Conservation (phyloP, 1,140 invertebrate species). For the Pentalonia nigronervosa region DNA sequence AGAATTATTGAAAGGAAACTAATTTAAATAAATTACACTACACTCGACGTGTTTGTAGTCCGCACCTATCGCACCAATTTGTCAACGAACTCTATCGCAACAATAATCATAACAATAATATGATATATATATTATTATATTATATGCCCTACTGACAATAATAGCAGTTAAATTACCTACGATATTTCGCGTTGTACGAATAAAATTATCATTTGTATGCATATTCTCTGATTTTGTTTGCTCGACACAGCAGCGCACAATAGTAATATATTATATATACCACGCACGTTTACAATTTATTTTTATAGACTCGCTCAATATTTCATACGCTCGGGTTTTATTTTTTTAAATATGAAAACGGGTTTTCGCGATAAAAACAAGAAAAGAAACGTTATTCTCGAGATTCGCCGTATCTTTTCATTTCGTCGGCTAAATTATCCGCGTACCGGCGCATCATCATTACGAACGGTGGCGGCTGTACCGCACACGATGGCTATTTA, state of each 20-base stretch:
- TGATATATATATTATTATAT: neutral
- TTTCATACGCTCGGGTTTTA: neutral
- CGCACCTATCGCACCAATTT: neutral
- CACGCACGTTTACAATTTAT: neutral
- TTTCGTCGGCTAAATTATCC: conserved; percentile 39
- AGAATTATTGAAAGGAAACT: conserved; percentile 38
- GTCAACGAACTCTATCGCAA: neutral
- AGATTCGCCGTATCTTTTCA: conserved; percentile 8
- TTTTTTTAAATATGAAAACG: conserved; percentile 22
- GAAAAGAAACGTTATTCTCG: conserved; percentile 26
- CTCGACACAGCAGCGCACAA: neutral
- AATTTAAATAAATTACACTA: conserved; percentile 21
- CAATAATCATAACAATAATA: neutral
- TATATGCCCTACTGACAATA: neutral
- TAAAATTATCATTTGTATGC: neutral
- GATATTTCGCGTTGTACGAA: neutral
- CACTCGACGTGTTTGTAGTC: neutral
- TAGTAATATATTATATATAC: neutral
- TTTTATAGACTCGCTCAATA: conserved; percentile 8
- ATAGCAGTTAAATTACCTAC: neutral
- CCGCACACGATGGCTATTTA: conserved; percentile 21
- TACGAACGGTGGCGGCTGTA: neutral
- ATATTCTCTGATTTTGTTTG: neutral
- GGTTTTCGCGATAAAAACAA: neutral
- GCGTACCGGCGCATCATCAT: neutral